These are phyloP conservation scores for Otus sunia DNA, from an alignment of 2,113 vertebrate species.

Conservation along the genomic window DNA sequence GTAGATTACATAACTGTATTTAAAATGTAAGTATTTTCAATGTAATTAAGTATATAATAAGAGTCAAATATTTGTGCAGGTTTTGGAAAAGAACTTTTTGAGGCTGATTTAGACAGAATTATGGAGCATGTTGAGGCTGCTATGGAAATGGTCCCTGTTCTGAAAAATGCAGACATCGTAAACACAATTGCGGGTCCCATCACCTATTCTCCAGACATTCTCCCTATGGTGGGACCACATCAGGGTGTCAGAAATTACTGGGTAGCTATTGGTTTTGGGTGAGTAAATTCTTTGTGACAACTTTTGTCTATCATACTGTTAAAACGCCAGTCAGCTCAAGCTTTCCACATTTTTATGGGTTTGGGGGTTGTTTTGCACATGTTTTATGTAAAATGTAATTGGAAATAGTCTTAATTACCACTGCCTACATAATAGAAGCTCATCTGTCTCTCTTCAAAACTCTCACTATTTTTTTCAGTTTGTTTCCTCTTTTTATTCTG, in stretches of 20 bases:
- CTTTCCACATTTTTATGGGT: neutral
- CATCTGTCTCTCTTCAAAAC: neutral
- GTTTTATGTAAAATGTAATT: neutral
- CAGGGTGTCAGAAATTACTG: slow-evolving; percentile 92
- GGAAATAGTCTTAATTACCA: neutral
- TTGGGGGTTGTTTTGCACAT: neutral
- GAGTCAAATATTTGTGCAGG: slow-evolving; percentile 72
- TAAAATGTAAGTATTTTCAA: neutral
- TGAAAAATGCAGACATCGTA: slow-evolving; percentile 90
- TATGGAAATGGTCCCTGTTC: slow-evolving; percentile 93
- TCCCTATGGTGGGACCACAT: slow-evolving; percentile 96
- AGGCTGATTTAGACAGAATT: slow-evolving; percentile 95
- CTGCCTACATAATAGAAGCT: neutral
- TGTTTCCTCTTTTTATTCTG: neutral
- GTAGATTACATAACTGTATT: neutral
- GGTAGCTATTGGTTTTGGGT: slow-evolving; percentile 95
- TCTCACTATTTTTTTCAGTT: neutral
- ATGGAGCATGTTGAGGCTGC: slow-evolving; percentile 91
- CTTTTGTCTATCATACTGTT: neutral
- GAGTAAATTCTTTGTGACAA: slow-evolving; percentile 43
- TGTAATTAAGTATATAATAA: neutral
- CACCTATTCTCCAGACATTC: slow-evolving; percentile 94
- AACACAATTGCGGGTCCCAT: slow-evolving; percentile 93
- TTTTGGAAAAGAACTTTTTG: slow-evolving; percentile 97
- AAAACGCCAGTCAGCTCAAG: neutral